Evolutionary conservation across 2,888 invertebrate species (phyloP).

Genomic region (Cancer borealis): DNA sequence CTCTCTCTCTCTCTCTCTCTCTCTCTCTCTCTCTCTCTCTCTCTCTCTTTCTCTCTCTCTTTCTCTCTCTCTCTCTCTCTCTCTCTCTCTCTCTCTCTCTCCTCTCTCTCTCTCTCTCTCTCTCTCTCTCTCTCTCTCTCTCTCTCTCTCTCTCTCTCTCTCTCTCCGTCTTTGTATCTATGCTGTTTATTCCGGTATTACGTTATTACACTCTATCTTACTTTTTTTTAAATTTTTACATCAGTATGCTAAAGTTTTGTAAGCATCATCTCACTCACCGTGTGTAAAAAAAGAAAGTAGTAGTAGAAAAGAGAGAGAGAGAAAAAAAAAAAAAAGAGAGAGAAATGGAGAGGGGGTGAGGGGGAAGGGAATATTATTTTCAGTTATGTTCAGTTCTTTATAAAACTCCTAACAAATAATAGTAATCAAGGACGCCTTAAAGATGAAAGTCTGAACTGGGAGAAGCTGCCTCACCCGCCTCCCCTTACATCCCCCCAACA

Average conservation of each 20-base stretch:
- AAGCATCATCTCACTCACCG: neutral
- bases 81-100: neutral
- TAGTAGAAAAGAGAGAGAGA: too few relatives aligned
- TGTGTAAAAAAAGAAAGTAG: neutral
- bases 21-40: neutral
- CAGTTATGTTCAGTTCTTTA: neutral
- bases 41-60: too few relatives aligned
- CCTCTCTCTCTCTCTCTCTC: neutral
- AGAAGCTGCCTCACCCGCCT: neutral
- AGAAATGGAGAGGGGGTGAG: neutral
- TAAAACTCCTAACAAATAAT: neutral
- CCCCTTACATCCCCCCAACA: neutral
- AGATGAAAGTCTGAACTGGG: neutral
- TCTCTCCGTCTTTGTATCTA: neutral
- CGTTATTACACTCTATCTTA: neutral
- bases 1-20: neutral
- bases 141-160: neutral
- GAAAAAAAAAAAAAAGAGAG: neutral
- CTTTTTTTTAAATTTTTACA: neutral
- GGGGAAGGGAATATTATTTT: neutral
- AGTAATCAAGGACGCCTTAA: constrained; percentile 10
- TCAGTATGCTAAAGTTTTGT: neutral
- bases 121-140: neutral
- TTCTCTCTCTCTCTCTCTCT: too few relatives aligned
- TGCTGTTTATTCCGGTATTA: neutral